Base-by-base conservation (phyloP, 1,140 invertebrate species). In the Plectrocnemia conspersa region DNA sequence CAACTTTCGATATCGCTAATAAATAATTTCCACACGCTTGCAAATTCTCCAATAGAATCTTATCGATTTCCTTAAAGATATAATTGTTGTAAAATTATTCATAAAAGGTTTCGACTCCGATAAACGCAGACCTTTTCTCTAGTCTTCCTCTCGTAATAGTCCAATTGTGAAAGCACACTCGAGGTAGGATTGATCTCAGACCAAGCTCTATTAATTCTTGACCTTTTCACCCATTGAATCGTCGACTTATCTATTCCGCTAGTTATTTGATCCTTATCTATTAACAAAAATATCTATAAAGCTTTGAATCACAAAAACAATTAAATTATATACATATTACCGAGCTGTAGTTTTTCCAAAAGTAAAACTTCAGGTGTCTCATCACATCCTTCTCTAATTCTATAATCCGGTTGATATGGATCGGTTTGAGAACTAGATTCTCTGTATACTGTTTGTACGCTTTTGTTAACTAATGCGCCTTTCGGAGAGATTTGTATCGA, bases 321-420 rank as follows among this genome's bases (percentile, higher is more conserved):
- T n/a, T n/a, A 35, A 9, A 48, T 21, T 27, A 4, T 35, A 38
- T 50, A 38, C n/a, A 25, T 15, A 6, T 50, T 38, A 50, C 47
- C 47, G n/a, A 50, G 36, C 15, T 50, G 7, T 10, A 50, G 22
- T 24, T 50, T 24, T 24, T 50, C 47, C 27, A 50, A 50, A 1
- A 50, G 9, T 19, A 50, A 29, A 2, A 50, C 47, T 25, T 50
- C 47, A 3, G 47, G 47, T 13, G 25, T 16, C 7, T 19, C 27
- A 38, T 24, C 18, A 24, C 47, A 50, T 33, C 22, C 47, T 24
- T 50, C 33, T 23, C 22, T 50, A 38, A 50, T 50, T 16, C n/a
- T 38, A 50, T 23, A 50, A 7, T 50, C 47, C 10, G 47, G 47
- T 25, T 50, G 47, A 50, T 50, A 50, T 23, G 47, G 47, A 23